Percentiles rank a stretch among this genome's conserved stretches.
phyloP scores from a whole-genome alignment of 2,797 vertebrate species.

The Gymnoscopelus microlampas region DNA sequence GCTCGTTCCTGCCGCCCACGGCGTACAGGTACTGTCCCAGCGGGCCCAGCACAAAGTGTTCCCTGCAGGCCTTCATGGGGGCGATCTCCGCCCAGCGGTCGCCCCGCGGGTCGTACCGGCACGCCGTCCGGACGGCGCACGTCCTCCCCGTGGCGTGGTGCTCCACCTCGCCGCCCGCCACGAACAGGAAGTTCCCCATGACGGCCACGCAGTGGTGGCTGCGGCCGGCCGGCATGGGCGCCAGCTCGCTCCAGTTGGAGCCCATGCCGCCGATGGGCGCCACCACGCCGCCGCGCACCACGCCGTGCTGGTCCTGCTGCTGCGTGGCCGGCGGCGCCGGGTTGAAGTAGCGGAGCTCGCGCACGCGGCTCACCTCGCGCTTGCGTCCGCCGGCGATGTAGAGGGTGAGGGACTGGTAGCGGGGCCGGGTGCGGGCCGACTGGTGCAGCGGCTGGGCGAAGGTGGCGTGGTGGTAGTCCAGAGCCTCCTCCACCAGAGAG shows the following conservation, averaged over 20 bases:
- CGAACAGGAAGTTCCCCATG: slow-evolving; percentile 96
- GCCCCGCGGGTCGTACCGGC: slow-evolving; percentile 91
- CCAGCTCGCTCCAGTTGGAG: slow-evolving; percentile 94
- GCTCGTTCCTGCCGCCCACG: slow-evolving; percentile 92
- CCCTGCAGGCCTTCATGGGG: slow-evolving; percentile 95
- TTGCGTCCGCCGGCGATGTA: slow-evolving; percentile 93
- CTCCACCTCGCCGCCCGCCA: slow-evolving; percentile 93
- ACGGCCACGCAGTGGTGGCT: slow-evolving; percentile 95
- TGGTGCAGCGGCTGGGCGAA: slow-evolving; percentile 95
- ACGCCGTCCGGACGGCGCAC: slow-evolving; percentile 91
- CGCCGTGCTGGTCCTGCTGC: slow-evolving; percentile 70
- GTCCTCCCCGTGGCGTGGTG: slow-evolving; percentile 88
- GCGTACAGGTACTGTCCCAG: slow-evolving; percentile 92
- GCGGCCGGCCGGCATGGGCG: slow-evolving; percentile 90
- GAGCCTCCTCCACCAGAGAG: slow-evolving; percentile 90
- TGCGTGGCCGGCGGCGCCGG: slow-evolving; percentile 78
- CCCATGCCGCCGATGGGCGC: slow-evolving; percentile 63
- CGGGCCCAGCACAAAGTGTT: slow-evolving; percentile 94
- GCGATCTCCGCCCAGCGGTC: slow-evolving; percentile 95
- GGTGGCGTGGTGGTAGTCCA: slow-evolving; percentile 91
- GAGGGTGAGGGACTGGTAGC: slow-evolving; percentile 92
- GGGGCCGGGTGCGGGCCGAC: slow-evolving; percentile 89
- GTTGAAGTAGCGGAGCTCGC: slow-evolving; percentile 93
- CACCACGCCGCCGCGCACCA: slow-evolving; percentile 84
- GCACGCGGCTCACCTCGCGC: slow-evolving; percentile 91